Evolutionary conservation across 2,888 invertebrate genomes (phyloP), one percentile per base, ranked within the genome.

Genomic region (Pristionchus japonicus): DNA sequence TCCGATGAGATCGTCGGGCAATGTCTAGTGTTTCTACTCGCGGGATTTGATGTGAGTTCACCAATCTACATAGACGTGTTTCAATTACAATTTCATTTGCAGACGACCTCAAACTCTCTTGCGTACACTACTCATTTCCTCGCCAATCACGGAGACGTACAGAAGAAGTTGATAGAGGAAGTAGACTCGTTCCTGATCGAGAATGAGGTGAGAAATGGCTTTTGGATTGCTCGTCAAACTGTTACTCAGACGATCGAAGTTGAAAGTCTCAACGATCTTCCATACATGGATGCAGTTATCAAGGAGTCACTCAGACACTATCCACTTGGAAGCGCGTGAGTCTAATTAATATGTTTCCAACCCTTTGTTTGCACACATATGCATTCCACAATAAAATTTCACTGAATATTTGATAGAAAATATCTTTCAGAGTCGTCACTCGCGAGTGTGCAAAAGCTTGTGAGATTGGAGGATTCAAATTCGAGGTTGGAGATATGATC

Each of bases 21-120:
- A 17, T 93, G 93, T 47, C 88, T 92, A 11, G 85, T 93, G 0
- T 93, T 94, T 88, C 88, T 94, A 15, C 80, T 93, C 0, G 93
- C 94, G 61, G 93, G 93, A 23, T 77, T 77, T 27, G 77, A 77
- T 47, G 77, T 77, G 15, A 31, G 31, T 34, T n/a, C n/a, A 23
- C 1, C n/a, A 61, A 61, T 9, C n/a, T 4, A n/a, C n/a, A n/a
- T 4, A 96, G 91, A 96, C 96, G 0, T 96, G 95, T 0, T 95
- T 70, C 27, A 86, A 20, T 40, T 40, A 89, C 15, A 91, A 91
- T 70, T 34, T 82, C 64, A 1, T 34, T 89, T 9, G 85, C 47
- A 84, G 84, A 84, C 84, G 3, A 84, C 84, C 2, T 31, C 64
- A 1, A 86, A 70, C 27, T 40, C 67, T 40, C 90, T 85, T 34